Percentiles rank a stretch among this genome's conserved stretches.
Evolutionary conservation across 1,140 invertebrate genomes (phyloP).

Genomic region (Drosophila nannoptera): DNA sequence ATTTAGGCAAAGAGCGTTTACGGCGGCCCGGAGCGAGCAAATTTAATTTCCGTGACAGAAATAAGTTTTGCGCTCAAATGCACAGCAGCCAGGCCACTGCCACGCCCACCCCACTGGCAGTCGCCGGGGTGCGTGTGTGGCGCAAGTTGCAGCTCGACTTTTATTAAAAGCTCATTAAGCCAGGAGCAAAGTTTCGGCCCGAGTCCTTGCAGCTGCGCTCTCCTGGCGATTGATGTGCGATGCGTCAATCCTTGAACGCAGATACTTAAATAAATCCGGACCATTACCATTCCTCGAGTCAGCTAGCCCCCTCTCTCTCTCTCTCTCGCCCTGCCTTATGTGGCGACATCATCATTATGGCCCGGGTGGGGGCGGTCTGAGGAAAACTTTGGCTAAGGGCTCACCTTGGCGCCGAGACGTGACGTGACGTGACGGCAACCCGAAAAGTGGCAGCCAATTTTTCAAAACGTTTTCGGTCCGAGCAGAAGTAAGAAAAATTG

Average conservation of each 20-base stretch:
- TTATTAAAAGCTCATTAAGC: constrained; percentile 77
- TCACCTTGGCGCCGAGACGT: constrained; percentile 48
- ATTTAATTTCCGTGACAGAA: constrained; percentile 78
- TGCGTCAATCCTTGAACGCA: constrained; percentile 16
- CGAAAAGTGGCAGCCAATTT: constrained; percentile 69
- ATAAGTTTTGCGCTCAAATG: constrained; percentile 78
- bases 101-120: neutral
- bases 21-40: constrained; percentile 61
- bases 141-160: constrained; percentile 61
- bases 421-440: constrained; percentile 41
- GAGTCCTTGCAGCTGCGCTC: constrained; percentile 13
- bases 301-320: neutral
- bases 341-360: constrained; percentile 72
- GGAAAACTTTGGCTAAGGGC: constrained; percentile 15
- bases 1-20: constrained; percentile 71
- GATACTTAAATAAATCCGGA: constrained; percentile 63
- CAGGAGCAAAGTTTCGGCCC: constrained; percentile 53
- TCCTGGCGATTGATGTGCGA: neutral
- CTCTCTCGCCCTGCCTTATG: constrained; percentile 21
- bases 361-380: constrained; percentile 6
- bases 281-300: constrained; percentile 14
- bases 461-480: constrained; percentile 46
- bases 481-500: constrained; percentile 71
- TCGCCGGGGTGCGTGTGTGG: constrained; percentile 24
- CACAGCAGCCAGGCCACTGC: constrained; percentile 41